Conservation (phyloP, 2,797 vertebrate species). For the Scyliorhinus canicula region DNA sequence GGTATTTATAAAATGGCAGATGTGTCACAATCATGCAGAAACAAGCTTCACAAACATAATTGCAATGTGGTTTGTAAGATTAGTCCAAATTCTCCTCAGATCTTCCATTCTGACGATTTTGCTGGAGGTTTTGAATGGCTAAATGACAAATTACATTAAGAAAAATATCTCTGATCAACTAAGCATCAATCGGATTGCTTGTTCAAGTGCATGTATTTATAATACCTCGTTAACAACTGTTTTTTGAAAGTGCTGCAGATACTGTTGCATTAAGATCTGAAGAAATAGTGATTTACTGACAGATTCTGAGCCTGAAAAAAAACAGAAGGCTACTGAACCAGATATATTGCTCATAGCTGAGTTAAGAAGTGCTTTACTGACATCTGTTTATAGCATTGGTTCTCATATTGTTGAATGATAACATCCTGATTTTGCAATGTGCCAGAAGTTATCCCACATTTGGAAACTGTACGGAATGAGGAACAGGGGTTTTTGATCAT, state of each 20-base stretch:
- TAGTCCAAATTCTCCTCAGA: slow-evolving; percentile 8
- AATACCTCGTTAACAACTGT: slow-evolving; percentile 19
- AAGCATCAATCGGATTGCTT: slow-evolving; percentile 18
- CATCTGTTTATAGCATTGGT: slow-evolving; percentile 29
- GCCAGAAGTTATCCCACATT: background rate
- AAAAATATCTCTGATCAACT: slow-evolving; percentile 31
- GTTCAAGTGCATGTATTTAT: slow-evolving; percentile 25
- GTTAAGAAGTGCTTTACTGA: slow-evolving; percentile 1
- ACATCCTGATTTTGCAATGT: slow-evolving; percentile 13
- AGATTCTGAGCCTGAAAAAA: background rate
- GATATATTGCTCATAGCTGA: slow-evolving; percentile 18
- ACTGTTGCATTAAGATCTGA: slow-evolving; percentile 31
- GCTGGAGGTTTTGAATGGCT: slow-evolving; percentile 4
- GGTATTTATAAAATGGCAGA: slow-evolving; percentile 38
- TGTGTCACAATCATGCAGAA: slow-evolving; percentile 34
- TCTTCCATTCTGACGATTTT: slow-evolving; percentile 10
- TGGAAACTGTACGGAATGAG: background rate
- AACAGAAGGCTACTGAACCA: slow-evolving; percentile 29
- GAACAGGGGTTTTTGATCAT: background rate
- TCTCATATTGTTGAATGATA: slow-evolving; percentile 15
- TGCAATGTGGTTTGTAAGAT: slow-evolving; percentile 31
- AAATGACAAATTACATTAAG: slow-evolving; percentile 34
- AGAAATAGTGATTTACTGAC: slow-evolving; percentile 32
- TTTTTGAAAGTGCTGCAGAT: background rate
- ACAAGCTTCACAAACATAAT: slow-evolving; percentile 34